These are phyloP conservation scores for Notodonta dromedarius DNA, from an alignment of 2,888 invertebrate species.

Conservation along the genomic window DNA sequence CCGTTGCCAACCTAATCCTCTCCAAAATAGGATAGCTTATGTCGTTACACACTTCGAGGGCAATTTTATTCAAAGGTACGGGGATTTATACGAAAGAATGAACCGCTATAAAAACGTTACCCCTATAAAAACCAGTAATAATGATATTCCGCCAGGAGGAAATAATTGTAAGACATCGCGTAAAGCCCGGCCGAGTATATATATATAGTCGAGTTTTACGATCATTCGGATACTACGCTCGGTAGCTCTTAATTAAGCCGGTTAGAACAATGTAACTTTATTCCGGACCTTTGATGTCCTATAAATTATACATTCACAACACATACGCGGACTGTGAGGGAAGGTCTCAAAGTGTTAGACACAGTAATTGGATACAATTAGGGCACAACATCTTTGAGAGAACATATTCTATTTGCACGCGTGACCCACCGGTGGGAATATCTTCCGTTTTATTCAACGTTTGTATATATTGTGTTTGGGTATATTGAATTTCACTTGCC, in stretches of 20 bases:
- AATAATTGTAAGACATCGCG: conserved; percentile 64
- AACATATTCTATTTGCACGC: not conserved
- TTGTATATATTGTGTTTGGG: too few species aligned
- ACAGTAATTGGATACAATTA: conserved; percentile 3
- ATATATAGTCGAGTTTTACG: conserved; percentile 50
- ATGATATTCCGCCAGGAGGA: conserved; percentile 63
- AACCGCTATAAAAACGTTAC: conserved; percentile 59
- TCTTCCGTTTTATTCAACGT: not conserved
- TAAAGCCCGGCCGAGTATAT: conserved; percentile 44
- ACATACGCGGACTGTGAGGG: conserved; percentile 33
- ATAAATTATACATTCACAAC: conserved; percentile 47
- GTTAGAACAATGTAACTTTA: conserved; percentile 47
- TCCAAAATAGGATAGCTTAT: conserved; percentile 20
- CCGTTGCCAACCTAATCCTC: conserved; percentile 8
- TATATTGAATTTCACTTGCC: not conserved
- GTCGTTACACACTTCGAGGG: conserved; percentile 24
- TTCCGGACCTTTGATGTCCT: conserved; percentile 43
- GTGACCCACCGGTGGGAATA: not conserved
- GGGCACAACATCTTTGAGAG: not conserved
- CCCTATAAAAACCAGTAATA: conserved; percentile 66
- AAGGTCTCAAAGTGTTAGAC: conserved; percentile 20
- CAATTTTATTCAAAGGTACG: conserved; percentile 33
- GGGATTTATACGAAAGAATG: conserved; percentile 43
- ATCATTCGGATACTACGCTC: conserved; percentile 44
- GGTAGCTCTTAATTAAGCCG: conserved; percentile 60